Evolutionary conservation across 2,797 vertebrate genomes (phyloP).

Genomic region (Pangasius djambal): DNA sequence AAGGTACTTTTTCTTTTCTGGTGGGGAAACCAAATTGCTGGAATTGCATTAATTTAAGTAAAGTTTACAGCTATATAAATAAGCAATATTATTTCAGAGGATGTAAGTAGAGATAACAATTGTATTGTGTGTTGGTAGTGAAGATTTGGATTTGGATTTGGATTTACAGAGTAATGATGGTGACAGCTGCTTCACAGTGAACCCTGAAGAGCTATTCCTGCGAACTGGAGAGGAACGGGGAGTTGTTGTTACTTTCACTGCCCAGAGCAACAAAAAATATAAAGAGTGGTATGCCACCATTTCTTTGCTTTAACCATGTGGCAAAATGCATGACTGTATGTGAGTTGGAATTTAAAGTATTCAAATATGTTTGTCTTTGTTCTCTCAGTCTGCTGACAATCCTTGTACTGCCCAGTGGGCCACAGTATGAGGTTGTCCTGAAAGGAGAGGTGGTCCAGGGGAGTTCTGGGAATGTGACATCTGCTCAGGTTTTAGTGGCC

Average conservation of each 20-base stretch:
- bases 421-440: slow-evolving; percentile 91
- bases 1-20: slow-evolving; percentile 66
- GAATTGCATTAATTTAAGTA: background rate
- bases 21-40: background rate
- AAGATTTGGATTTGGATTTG: background rate
- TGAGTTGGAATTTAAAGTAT: background rate
- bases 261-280: slow-evolving; percentile 64
- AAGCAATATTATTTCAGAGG: background rate
- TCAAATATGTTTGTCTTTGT: slow-evolving; percentile 41
- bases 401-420: slow-evolving; percentile 89
- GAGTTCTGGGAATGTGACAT: slow-evolving; percentile 60
- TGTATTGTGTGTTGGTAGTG: background rate
- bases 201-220: slow-evolving; percentile 83
- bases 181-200: slow-evolving; percentile 81
- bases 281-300: slow-evolving; percentile 79
- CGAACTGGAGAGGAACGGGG: slow-evolving; percentile 81
- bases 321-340: background rate
- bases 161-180: slow-evolving; percentile 73
- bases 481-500: slow-evolving; percentile 48
- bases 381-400: slow-evolving; percentile 86
- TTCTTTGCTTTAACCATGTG: background rate
- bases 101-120: background rate
- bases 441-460: slow-evolving; percentile 76
- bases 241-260: slow-evolving; percentile 81
- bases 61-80: background rate